phyloP scores from a whole-genome alignment of 2,113 vertebrate species.

The Erpornis zantholeuca region DNA sequence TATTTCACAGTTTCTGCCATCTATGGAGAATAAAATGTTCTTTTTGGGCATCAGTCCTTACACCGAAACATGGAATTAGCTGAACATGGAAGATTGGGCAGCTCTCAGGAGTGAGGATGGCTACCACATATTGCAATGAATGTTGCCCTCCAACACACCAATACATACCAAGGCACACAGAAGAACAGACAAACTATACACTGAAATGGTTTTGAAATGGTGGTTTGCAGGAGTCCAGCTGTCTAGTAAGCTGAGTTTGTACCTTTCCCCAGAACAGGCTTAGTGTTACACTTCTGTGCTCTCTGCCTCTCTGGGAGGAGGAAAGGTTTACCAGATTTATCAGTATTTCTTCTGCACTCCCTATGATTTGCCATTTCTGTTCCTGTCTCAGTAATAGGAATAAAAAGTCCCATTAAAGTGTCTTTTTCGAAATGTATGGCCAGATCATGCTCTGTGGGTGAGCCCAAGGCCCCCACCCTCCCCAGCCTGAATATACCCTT shows the following conservation, averaged over 20 bases:
- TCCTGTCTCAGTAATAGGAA: background rate
- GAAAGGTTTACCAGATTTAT: background rate
- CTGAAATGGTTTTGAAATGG: background rate
- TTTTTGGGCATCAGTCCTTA: background rate
- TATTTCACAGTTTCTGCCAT: background rate
- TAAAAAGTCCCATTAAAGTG: background rate
- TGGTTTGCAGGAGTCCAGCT: background rate
- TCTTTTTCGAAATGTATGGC: background rate
- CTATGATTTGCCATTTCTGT: background rate
- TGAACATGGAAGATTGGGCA: fast-evolving
- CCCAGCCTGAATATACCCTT: background rate
- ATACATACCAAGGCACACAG: background rate
- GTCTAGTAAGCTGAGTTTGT: background rate
- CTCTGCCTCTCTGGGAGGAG: background rate
- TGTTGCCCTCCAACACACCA: background rate
- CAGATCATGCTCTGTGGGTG: background rate
- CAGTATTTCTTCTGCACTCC: background rate
- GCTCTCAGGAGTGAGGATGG: background rate
- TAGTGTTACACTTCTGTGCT: background rate
- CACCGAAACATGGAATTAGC: background rate
- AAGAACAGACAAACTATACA: background rate
- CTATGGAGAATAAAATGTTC: background rate
- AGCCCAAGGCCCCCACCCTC: background rate
- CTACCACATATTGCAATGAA: fast-evolving
- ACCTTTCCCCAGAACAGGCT: background rate